Evolutionary conservation across 2,113 vertebrate genomes (phyloP).

Genomic region (Rhea pennata): DNA sequence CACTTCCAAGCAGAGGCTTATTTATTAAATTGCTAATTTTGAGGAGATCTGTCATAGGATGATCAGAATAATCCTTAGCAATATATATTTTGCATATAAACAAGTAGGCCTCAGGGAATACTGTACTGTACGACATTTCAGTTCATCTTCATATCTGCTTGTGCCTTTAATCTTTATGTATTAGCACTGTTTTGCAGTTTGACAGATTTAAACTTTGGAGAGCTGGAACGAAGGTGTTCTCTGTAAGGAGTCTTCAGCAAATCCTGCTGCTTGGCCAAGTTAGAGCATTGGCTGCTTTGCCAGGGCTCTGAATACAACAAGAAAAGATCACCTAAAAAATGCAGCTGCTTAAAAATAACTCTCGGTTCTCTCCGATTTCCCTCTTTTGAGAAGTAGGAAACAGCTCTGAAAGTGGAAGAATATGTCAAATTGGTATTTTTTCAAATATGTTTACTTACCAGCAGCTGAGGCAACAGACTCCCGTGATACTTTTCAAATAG

Average conservation of each 20-base stretch:
- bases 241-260: background rate
- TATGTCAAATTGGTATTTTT: accelerated
- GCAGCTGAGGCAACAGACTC: background rate
- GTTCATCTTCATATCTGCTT: background rate
- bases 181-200: background rate
- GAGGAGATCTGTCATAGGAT: background rate
- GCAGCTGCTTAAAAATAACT: background rate
- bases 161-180: background rate
- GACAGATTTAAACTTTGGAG: background rate
- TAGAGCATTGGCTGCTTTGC: background rate
- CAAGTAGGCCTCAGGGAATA: background rate
- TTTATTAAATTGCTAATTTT: background rate
- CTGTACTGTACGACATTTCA: background rate
- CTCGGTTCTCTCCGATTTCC: background rate
- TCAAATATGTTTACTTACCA: background rate
- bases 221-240: accelerated
- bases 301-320: background rate
- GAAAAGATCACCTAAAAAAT: background rate
- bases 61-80: background rate
- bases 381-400: background rate
- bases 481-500: background rate
- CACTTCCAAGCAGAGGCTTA: background rate
- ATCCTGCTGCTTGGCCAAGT: background rate
- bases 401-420: background rate
- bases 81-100: background rate